Base-by-base conservation (phyloP, 2,888 invertebrate genomes). In the Ochlodes sylvanus region DNA sequence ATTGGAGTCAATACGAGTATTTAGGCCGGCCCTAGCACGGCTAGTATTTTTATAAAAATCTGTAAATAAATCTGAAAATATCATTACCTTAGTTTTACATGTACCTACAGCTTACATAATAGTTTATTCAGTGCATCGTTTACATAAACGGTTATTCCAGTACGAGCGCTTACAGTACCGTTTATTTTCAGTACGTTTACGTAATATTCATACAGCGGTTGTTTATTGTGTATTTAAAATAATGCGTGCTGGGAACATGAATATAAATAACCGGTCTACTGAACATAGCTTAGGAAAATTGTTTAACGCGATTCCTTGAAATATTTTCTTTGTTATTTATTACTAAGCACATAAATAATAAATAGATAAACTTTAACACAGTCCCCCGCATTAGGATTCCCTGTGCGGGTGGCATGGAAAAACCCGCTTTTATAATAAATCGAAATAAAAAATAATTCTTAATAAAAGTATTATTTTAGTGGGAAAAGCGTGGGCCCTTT, bases 211-310 rank as follows among this genome's bases (percentile, higher is more conserved):
- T 60, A 41, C 52, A 58, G 41, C 50, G 56, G 44, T 61, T 61
- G 47, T 58, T 60, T 66, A 66, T 66, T 54, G 42, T 66, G 60
- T 52, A 60, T 66, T 66, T 66, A 60, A 60, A 66, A 66, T 66
- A 60, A 66, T 66, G 66, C 60, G 66, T 66, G 38, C 60, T 12
- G 17, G 27, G 65, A 66, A 66, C 42, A 66, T 66, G 65, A 60
- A 58, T 60, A 60, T 66, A 66, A 66, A 66, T 66, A 66, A 60
- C 60, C 15, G 32, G 15, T 27, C 47, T 19, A 50, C 58, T 52
- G 58, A 66, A 58, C 42, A 52, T 19, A 52, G 58, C 52, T 66
- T 65, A 65, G 38, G 65, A 42, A 15, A 65, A 41, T 32, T 27
- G n/a, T 66, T 42, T 60, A 60, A 60, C 58, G 52, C 17, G 7